Base-by-base conservation (phyloP, 1,140 invertebrate genomes). In the Heliconius melpomene region DNA sequence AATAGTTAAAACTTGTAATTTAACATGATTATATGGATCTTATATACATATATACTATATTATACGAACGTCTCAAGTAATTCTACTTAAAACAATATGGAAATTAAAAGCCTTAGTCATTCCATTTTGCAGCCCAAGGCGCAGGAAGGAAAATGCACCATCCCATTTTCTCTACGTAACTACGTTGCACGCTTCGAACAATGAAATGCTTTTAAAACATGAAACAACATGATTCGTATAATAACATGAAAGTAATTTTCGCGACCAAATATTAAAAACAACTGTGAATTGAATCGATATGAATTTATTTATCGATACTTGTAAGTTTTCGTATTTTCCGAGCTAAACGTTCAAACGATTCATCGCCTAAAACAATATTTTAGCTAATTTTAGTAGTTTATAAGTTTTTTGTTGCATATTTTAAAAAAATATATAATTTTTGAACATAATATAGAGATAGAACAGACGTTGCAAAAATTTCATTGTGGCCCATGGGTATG, bases 201-300 rank as follows among this genome's bases (percentile, higher is more conserved):
- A 91, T 91, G 89, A 91, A 93, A 91, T 87, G 90, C 89, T 92
- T 92, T 93, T 92, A 91, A 92, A 92, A 91, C 88, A 88, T 84
- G 86, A 89, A 88, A 90, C 86, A 86, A 88, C 88, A 85, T 90
- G 87, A 90, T 89, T 88, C 85, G 78, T 90, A 87, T 88, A 86
- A 80, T 82, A 81, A 84, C 79, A 88, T 84, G 83, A 86, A 87
- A 86, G 81, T 87, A 88, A 89, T 88, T 89, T 82, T 78, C 84
- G 75, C 32, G 54, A 18, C 32, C 32, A 72, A 81, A 79, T 82
- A 82, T 79, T 73, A 73, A 77, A 82, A 46, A n/a, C 13, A 66
- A n/a, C 38, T 72, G 40, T 54, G 46, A 73, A 66, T 52, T n/a
- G 20, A 73, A 70, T 74, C 72, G 36, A 29, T 16, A 20, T 54